Conservation (phyloP, 2,113 vertebrate genomes). For the Oophaga pumilio region DNA sequence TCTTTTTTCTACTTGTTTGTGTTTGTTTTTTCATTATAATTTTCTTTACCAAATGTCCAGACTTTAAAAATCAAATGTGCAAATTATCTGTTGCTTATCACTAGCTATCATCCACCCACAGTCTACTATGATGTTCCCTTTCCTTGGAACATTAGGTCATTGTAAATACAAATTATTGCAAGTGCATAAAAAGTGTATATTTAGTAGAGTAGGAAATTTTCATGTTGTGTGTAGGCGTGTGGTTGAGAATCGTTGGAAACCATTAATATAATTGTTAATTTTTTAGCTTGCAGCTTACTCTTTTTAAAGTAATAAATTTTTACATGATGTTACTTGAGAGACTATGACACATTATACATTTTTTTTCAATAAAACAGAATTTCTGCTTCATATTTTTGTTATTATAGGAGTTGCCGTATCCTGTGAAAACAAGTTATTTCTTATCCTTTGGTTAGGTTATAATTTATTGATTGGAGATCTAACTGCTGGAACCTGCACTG, state of each 20-base stretch:
- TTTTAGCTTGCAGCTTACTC: background rate
- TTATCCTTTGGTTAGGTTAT: no score
- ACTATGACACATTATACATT: background rate
- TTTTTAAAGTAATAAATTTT: background rate
- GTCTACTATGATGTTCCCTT: background rate
- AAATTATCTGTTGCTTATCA: conserved; percentile 15
- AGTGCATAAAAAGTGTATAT: conserved; percentile 4
- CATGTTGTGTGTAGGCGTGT: background rate
- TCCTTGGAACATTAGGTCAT: conserved; percentile 40
- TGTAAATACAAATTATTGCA: conserved; percentile 27
- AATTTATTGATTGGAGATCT: no score
- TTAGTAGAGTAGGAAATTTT: background rate
- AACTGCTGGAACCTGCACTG: no score
- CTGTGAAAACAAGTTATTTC: no score
- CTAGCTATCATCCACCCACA: conserved; percentile 23
- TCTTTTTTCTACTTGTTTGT: background rate
- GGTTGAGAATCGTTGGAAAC: background rate
- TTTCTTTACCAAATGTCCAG: background rate
- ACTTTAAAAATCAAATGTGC: conserved; percentile 17
- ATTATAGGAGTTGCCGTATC: no score
- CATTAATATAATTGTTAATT: conserved; percentile 8
- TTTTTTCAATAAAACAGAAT: background rate
- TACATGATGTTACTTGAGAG: background rate
- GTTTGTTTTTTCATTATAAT: background rate
- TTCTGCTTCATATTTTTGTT: background rate